A percentile compares a stretch with the other conserved stretches of the same genome.
Evolutionary conservation across 2,113 vertebrate genomes (phyloP).

Genomic region (Cettia cetti): DNA sequence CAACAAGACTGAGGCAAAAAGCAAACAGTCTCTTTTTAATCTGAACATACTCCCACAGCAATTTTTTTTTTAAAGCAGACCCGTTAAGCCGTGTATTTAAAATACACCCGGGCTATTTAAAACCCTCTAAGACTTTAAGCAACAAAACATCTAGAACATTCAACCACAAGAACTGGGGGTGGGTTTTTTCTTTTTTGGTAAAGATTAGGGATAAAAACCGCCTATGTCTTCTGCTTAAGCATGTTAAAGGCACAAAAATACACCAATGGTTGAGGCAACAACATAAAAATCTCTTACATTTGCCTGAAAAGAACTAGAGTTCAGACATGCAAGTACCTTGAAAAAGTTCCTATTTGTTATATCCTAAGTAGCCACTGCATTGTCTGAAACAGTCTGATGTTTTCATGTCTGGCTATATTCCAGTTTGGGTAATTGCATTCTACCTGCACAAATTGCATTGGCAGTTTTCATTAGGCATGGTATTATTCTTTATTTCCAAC

Average conservation of each 20-base stretch:
- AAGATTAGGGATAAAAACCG: not conserved
- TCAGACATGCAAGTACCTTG: not conserved
- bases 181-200: not conserved
- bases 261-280: not conserved
- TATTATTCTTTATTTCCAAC: slow-evolving; percentile 13
- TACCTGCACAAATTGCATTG: slow-evolving; percentile 13
- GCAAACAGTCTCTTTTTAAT: not conserved
- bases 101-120: not conserved
- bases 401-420: not conserved
- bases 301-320: not conserved
- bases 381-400: not conserved
- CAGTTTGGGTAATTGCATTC: not conserved
- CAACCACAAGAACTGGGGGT: not conserved
- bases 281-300: not conserved
- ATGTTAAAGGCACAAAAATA: not conserved
- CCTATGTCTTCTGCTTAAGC: not conserved
- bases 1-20: not conserved
- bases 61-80: not conserved
- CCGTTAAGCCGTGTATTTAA: not conserved
- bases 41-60: not conserved
- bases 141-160: not conserved
- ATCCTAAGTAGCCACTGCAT: not conserved
- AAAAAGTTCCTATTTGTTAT: not conserved
- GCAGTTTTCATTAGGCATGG: slow-evolving; percentile 8
- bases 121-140: not conserved